Evolutionary conservation across 2,113 vertebrate species (phyloP).

Genomic region (Bambusicola thoracicus): DNA sequence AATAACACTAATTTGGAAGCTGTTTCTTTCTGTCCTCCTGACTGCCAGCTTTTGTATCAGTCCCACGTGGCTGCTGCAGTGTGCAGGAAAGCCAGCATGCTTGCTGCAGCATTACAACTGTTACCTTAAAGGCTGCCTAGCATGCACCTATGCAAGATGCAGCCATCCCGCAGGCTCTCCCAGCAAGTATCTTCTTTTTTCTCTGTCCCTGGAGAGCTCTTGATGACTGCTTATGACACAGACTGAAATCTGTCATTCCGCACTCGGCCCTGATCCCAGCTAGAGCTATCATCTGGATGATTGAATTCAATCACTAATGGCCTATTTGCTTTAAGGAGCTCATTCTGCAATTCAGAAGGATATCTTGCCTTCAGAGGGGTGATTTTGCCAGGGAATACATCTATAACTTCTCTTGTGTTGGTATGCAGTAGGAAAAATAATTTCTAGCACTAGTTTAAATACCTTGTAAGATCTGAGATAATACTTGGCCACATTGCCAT

Average conservation of each 20-base stretch:
- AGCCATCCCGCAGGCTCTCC: background rate
- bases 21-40: background rate
- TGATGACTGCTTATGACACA: fast-evolving
- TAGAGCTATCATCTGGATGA: background rate
- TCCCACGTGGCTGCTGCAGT: background rate
- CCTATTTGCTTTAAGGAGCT: slow-evolving; percentile 35
- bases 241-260: background rate
- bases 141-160: fast-evolving
- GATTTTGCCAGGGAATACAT: background rate
- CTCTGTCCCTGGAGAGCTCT: slow-evolving; percentile 7
- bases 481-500: background rate
- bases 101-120: background rate
- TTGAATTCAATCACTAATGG: slow-evolving; percentile 52
- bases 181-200: background rate
- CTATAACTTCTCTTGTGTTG: background rate
- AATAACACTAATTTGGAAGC: background rate
- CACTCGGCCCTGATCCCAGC: background rate
- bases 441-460: background rate
- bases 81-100: background rate
- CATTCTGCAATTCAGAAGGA: slow-evolving; percentile 35
- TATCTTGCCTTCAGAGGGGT: slow-evolving; percentile 10
- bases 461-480: background rate
- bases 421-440: background rate
- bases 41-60: fast-evolving
- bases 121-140: background rate